Percentiles rank a stretch among this genome's conserved stretches.
Evolutionary conservation across 2,888 invertebrate genomes (phyloP).

Genomic region (Chymomyza fuscimana): DNA sequence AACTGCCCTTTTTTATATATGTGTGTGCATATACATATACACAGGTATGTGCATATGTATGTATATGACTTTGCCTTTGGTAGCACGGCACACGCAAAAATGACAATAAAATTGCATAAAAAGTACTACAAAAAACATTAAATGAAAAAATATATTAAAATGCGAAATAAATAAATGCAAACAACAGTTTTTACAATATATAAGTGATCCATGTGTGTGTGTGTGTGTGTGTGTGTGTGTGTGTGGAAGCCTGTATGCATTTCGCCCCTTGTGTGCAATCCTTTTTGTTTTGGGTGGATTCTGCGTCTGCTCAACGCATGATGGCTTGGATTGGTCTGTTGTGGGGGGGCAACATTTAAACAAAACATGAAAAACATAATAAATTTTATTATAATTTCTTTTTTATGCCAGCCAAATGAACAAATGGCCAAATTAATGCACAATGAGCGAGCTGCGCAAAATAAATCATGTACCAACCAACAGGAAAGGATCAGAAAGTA

Average conservation of each 20-base stretch:
- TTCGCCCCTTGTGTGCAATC: too few species aligned
- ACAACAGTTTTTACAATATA: neutral
- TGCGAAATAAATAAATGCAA: slow-evolving; percentile 11
- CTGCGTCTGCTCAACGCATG: slow-evolving; percentile 36
- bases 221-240: neutral
- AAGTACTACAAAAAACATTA: slow-evolving; percentile 21
- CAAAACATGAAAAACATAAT: slow-evolving; percentile 49
- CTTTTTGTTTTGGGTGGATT: slow-evolving; percentile 31
- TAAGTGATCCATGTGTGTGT: neutral
- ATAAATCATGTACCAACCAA: slow-evolving; percentile 18
- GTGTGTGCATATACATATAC: too few species aligned
- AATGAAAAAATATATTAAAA: slow-evolving; percentile 31
- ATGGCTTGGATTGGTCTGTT: slow-evolving; percentile 22
- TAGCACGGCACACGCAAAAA: slow-evolving; percentile 55
- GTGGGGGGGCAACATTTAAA: slow-evolving; percentile 23
- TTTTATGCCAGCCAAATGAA: slow-evolving; percentile 37
- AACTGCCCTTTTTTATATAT: neutral
- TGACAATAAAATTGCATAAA: slow-evolving; percentile 61
- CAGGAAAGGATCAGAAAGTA: too few species aligned
- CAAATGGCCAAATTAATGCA: neutral
- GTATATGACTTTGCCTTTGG: neutral
- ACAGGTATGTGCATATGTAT: neutral
- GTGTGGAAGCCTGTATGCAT: neutral
- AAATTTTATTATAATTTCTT: slow-evolving; percentile 67
- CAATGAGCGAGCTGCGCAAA: neutral